phyloP scores from a whole-genome alignment of 2,888 invertebrate genomes.

The Thymelicus acteon region DNA sequence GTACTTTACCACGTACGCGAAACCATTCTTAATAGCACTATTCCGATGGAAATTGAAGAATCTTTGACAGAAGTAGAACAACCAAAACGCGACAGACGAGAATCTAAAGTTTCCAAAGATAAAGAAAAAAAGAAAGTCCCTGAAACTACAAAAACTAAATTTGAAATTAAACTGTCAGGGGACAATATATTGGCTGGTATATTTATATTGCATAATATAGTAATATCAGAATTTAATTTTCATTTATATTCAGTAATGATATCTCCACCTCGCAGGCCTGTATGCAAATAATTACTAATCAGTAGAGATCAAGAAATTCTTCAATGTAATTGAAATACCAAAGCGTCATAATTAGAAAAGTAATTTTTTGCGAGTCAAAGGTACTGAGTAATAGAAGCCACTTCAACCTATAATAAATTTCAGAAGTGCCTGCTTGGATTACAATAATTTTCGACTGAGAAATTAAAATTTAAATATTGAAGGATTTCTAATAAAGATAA shows the following conservation, averaged over 20 bases:
- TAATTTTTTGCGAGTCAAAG: conserved; percentile 17
- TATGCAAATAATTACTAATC: neutral
- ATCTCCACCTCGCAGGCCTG: too few relatives aligned
- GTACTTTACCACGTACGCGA: conserved; percentile 59
- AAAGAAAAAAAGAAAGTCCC: conserved; percentile 51
- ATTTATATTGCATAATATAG: conserved; percentile 47
- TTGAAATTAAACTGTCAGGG: conserved; percentile 61
- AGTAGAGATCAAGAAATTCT: neutral
- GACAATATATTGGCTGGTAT: conserved; percentile 65
- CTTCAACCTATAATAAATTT: conserved; percentile 37
- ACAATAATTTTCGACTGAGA: conserved; percentile 23
- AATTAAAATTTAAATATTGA: conserved; percentile 19
- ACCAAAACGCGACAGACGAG: conserved; percentile 44
- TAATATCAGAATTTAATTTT: too few relatives aligned
- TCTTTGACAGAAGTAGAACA: conserved; percentile 41
- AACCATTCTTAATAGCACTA: conserved; percentile 48
- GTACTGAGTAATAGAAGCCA: conserved; percentile 25
- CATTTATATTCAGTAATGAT: too few relatives aligned
- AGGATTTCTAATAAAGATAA: neutral
- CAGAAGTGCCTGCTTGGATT: conserved; percentile 38
- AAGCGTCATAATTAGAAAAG: conserved; percentile 28
- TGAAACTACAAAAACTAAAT: conserved; percentile 54
- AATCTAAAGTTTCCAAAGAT: conserved; percentile 49
- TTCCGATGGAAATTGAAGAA: conserved; percentile 37
- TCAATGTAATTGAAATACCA: neutral